Conservation (phyloP, 2,888 invertebrate species). For the Actias luna region DNA sequence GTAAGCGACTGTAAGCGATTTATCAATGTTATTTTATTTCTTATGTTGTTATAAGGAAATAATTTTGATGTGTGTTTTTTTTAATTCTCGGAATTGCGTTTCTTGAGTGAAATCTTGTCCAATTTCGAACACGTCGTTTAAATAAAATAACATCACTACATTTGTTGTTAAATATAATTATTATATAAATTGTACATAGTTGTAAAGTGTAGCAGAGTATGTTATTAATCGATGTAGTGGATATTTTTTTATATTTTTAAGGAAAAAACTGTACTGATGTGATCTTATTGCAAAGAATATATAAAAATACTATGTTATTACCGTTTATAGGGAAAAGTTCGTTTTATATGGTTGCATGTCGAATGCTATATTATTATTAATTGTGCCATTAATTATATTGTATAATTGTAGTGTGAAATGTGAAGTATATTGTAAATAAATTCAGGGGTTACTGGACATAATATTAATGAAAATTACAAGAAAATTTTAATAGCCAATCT, state of each 20-base stretch:
- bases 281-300: constrained; percentile 74
- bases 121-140: background rate
- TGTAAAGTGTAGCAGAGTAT: constrained; percentile 48
- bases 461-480: background rate
- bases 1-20: no score
- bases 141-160: constrained; percentile 4
- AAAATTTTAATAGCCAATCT: background rate
- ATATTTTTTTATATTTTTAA: constrained; percentile 49
- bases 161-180: background rate
- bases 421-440: constrained; percentile 45
- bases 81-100: no score
- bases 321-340: constrained; percentile 43
- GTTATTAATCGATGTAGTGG: constrained; percentile 46
- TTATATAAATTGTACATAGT: constrained; percentile 34
- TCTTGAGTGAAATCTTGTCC: no score
- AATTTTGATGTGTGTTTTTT: no score
- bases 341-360: constrained; percentile 46
- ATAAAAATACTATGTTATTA: constrained; percentile 30
- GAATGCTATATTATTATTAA: constrained; percentile 71
- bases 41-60: no score
- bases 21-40: no score
- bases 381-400: constrained; percentile 68
- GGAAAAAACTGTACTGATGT: constrained; percentile 75
- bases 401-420: constrained; percentile 50
- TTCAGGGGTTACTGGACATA: constrained; percentile 21